Conservation (phyloP, 2,797 vertebrate species). For the Cirrhinus molitorella region DNA sequence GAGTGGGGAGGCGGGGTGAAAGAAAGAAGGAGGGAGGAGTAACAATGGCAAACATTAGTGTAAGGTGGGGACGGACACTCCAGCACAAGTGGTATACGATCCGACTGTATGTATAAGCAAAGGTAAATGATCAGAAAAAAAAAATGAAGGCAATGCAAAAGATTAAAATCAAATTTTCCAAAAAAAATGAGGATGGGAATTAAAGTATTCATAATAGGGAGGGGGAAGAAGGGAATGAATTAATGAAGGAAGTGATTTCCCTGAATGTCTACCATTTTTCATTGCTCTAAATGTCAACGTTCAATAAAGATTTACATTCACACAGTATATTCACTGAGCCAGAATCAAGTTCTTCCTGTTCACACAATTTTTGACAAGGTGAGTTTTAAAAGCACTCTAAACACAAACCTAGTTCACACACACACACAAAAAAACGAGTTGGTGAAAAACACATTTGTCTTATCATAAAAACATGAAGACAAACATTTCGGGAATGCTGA, state of each 20-base stretch:
- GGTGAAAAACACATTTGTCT: conserved; percentile 9
- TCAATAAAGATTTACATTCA: not conserved
- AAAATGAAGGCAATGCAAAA: conserved; percentile 1
- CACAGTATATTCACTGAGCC: not conserved
- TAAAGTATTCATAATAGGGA: conserved; percentile 46
- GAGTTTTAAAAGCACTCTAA: not conserved
- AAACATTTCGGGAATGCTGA: not conserved
- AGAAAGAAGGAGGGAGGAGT: conserved; percentile 34
- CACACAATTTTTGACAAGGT: not conserved
- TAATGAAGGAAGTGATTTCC: conserved; percentile 9
- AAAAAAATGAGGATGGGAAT: conserved; percentile 27
- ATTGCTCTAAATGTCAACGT: not conserved
- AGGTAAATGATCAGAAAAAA: not conserved
- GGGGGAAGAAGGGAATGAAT: conserved; percentile 1
- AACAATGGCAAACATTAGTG: conserved; percentile 48
- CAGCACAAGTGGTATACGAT: conserved; percentile 26
- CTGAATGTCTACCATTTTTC: not conserved
- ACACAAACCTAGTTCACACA: not conserved
- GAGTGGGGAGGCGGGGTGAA: conserved; percentile 22
- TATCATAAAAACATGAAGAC: not conserved
- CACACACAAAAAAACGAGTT: not conserved
- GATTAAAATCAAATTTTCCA: conserved; percentile 25
- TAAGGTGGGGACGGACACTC: conserved; percentile 43
- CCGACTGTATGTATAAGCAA: conserved; percentile 4
- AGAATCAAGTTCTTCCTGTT: conserved; percentile 9